phyloP scores from a whole-genome alignment of 2,888 invertebrate species.

The Pocota personata region DNA sequence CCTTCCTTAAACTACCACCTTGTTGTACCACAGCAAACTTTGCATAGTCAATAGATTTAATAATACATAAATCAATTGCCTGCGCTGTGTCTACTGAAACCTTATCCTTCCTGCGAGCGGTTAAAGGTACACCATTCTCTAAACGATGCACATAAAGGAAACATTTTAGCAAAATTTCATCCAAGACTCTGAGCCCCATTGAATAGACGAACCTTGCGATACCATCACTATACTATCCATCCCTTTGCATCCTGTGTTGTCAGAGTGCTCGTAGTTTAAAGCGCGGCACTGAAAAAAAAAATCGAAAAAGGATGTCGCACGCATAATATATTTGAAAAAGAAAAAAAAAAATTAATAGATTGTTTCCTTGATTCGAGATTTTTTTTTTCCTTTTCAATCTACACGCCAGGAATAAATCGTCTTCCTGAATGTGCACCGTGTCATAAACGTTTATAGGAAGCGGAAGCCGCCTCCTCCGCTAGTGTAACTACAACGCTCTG shows the following conservation, averaged over 20 bases:
- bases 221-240: conserved; percentile 47
- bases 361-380: conserved; percentile 71
- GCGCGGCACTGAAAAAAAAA: conserved; percentile 13
- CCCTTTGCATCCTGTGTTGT: conserved; percentile 35
- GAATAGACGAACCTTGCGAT: conserved; percentile 48
- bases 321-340: conserved; percentile 66
- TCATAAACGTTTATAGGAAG: conserved; percentile 73
- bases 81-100: conserved; percentile 57
- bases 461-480: conserved; percentile 61
- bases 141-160: conserved; percentile 72
- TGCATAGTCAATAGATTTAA: conserved; percentile 74
- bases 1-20: conserved; percentile 59
- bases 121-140: conserved; percentile 72
- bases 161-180: conserved; percentile 60
- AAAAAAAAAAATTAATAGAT: conserved; percentile 70
- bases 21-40: conserved; percentile 70
- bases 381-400: conserved; percentile 37
- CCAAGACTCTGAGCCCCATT: conserved; percentile 44
- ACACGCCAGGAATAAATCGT: conserved; percentile 64
- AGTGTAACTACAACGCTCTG: conserved; percentile 25
- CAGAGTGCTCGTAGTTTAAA: conserved; percentile 64
- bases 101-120: conserved; percentile 70
- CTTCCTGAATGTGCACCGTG: conserved; percentile 74
- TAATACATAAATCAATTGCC: conserved; percentile 73
- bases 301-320: conserved; percentile 67